These are phyloP conservation scores for Rhogogaster chlorosoma DNA, from an alignment of 2,888 invertebrate genomes.

Conservation along the genomic window DNA sequence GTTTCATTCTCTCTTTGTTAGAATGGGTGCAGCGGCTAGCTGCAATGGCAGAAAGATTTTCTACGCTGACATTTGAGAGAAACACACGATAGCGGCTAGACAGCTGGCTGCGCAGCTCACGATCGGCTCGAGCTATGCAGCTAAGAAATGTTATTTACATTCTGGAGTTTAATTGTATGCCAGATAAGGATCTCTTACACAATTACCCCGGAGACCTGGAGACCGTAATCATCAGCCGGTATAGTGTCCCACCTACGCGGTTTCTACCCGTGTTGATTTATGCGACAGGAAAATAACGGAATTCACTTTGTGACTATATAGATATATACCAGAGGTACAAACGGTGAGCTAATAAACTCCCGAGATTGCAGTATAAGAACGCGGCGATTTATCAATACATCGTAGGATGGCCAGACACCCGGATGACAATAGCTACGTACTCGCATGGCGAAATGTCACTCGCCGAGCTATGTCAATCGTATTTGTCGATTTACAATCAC, in stretches of 20 bases:
- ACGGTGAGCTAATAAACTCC: background rate
- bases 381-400: background rate
- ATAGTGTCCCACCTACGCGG: conserved; percentile 38
- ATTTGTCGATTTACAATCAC: background rate
- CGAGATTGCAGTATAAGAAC: background rate
- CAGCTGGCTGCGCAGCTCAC: background rate
- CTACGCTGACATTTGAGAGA: conserved; percentile 17
- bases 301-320: conserved; percentile 6
- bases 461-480: background rate
- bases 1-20: background rate
- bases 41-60: background rate
- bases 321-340: background rate
- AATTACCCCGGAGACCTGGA: conserved; percentile 42
- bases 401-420: background rate
- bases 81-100: background rate
- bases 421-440: background rate
- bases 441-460: background rate
- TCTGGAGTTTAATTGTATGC: conserved; percentile 41
- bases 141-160: conserved; percentile 36
- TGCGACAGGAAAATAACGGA: conserved; percentile 45
- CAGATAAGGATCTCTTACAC: conserved; percentile 43
- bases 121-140: background rate
- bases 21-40: background rate
- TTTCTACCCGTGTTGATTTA: conserved; percentile 36
- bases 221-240: conserved; percentile 37